Evolutionary conservation across 2,888 invertebrate species (phyloP), one percentile per base, ranked within the genome.

Genomic region (Sphaerophoria taeniata): DNA sequence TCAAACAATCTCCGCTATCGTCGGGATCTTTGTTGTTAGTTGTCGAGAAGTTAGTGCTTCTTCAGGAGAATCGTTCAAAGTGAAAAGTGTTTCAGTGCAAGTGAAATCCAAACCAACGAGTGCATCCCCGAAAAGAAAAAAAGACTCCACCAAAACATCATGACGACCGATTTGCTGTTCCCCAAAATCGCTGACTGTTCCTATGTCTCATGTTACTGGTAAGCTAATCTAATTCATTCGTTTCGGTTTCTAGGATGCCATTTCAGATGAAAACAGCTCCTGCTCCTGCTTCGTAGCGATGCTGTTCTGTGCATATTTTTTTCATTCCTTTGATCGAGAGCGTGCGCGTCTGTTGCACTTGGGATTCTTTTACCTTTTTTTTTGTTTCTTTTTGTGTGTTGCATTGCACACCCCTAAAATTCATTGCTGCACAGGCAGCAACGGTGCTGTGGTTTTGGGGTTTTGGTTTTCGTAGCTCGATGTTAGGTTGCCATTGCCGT

Each of bases 161-260:
- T 91, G 91, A 89, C 89, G 87, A 91, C 91, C 88, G 91, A 91
- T 87, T 89, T 91, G 88, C 83, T 96, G 88, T 96, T 96, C 92
- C 94, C 95, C 65, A 96, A 96, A 93, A 95, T 95, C 90, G 93
- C 95, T 75, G 96, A 96, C 88, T 97, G 96, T 92, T 95, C 96
- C 89, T 96, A 97, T 92, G 96, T 97, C 88, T 96, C 96, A 89
- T 97, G 96, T 93, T 97, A 96, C 92, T 97, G 97, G 97, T 96
- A 93, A 94, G 95, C 36, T 36, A 12, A 16, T 39, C 7, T 36
- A 93, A 14, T 36, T 60, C 34, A 53, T 39, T 45, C 53, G 24
- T 75, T 47, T 39, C 12, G 47, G 53, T n/a, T 49, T 75, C 36
- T 33, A 34, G 55, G 53, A 34, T 24, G 1, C 1, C 24, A 24